Conservation (phyloP, 1,140 invertebrate genomes). For the Trichomalopsis sarcophagae region DNA sequence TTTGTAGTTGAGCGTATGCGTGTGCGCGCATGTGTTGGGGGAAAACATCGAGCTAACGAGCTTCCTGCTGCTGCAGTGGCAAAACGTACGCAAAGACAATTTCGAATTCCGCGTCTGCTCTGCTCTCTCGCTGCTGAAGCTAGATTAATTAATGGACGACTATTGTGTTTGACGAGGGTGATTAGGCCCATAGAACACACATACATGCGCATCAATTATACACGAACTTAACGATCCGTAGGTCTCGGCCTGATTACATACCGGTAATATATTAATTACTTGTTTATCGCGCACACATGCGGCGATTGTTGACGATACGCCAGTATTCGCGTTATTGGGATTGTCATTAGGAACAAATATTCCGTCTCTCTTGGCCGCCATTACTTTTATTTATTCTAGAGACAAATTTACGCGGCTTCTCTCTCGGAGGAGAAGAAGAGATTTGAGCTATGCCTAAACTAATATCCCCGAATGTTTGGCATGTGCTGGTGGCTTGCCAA, state of each 20-base stretch:
- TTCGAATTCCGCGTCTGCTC: neutral
- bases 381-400: no score
- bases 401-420: no score
- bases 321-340: no score
- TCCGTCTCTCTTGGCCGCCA: no score
- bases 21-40: neutral
- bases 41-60: neutral
- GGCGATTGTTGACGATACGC: no score
- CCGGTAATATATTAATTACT: no score
- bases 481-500: neutral
- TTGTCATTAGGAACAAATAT: no score
- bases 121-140: neutral
- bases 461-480: neutral
- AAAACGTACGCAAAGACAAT: neutral
- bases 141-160: neutral
- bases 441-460: neutral
- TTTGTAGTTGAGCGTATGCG: neutral
- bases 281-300: no score
- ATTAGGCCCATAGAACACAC: neutral
- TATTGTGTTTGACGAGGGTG: neutral
- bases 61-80: neutral
- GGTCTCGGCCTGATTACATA: neutral
- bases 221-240: neutral
- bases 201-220: no score
- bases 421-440: no score